Evolutionary conservation across 1,140 invertebrate genomes (phyloP), one percentile per base, ranked within the genome.

Genomic region (Pogonomyrmex californicus): DNA sequence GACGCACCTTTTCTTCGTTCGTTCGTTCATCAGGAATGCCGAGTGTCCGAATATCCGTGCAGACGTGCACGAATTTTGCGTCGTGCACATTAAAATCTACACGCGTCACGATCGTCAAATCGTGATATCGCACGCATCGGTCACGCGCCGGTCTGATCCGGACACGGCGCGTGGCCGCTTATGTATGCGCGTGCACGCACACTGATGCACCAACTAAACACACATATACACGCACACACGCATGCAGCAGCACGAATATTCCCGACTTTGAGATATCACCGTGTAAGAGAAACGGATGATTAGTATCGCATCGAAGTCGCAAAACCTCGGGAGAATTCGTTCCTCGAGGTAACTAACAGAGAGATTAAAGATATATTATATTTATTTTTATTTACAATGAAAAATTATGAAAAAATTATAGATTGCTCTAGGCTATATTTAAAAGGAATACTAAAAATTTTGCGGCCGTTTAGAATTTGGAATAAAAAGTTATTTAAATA

Each of bases 81-180:
- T 36, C 12, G 23, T 30, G n/a, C n/a, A 41, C 33, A 60, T 60
- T 23, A 71, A 56, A 71, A 73, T 36, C 7, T 36, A 23, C 17
- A 38, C 17, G 78, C 36, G 65, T 36, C 38, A n/a, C 36, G 47
- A 63, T 71, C 41, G 47, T 68, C 44, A n/a, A 73, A 17, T 33
- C 30, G 30, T 41, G 79, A 73, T 60, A 62, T 75, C 65, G 47
- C 36, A 68, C n/a, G 77, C 62, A n/a, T 44, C 54, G 41, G 30
- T 60, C 79, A 73, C 68, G 66, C 68, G 68, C 58, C n/a, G 17
- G 41, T 51, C 51, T 41, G 51, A 71, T 58, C 17, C 14, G 23
- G 14, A 14, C 47, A 14, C 6, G n/a, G n/a, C 44, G 47, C 62
- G 36, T 66, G 62, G 47, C n/a, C 12, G 30, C 33, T 54, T 65